Conservation (phyloP, 92 coral and sea anemone species). For the Plumapathes pennacea region DNA sequence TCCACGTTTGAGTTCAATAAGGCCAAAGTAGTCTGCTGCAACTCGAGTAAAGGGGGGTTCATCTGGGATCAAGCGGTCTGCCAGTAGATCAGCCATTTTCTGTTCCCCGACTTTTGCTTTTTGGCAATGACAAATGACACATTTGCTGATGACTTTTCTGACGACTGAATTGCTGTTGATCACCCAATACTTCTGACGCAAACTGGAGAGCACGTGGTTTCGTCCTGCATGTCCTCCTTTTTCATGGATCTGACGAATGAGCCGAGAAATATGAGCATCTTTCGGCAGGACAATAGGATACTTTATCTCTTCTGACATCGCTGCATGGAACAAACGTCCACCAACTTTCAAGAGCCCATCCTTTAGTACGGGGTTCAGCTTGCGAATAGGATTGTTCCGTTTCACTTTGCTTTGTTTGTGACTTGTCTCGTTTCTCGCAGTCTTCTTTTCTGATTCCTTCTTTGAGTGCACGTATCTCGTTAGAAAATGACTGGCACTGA, state of each 20-base stretch:
- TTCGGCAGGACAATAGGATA: slow-evolving; percentile 24
- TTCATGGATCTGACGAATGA: slow-evolving; percentile 13
- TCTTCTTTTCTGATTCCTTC: too few relatives aligned
- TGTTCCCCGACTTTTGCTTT: neutral
- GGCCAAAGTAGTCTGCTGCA: slow-evolving; percentile 3
- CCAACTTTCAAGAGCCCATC: slow-evolving; percentile 18
- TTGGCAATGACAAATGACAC: neutral
- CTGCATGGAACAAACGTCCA: slow-evolving; percentile 27
- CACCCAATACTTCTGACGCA: slow-evolving; percentile 4
- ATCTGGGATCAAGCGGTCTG: neutral
- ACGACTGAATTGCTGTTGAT: slow-evolving; percentile 2
- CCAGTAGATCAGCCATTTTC: slow-evolving; percentile 2
- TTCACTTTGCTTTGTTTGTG: too few relatives aligned
- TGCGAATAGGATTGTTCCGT: slow-evolving; percentile 4
- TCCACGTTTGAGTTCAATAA: neutral
- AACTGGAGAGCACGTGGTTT: slow-evolving; percentile 9
- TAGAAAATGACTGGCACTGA: too few relatives aligned
- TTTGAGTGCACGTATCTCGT: too few relatives aligned
- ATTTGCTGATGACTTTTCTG: neutral
- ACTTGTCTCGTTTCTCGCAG: too few relatives aligned
- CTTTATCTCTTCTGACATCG: slow-evolving; percentile 5
- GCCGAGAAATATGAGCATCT: slow-evolving; percentile 6
- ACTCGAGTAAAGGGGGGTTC: slow-evolving; percentile 7
- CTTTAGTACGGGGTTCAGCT: slow-evolving; percentile 1
- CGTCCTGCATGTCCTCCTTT: slow-evolving; percentile 14